These are phyloP conservation scores for Eurytoma californica DNA, from an alignment of 2,888 invertebrate species.

Conservation along the genomic window DNA sequence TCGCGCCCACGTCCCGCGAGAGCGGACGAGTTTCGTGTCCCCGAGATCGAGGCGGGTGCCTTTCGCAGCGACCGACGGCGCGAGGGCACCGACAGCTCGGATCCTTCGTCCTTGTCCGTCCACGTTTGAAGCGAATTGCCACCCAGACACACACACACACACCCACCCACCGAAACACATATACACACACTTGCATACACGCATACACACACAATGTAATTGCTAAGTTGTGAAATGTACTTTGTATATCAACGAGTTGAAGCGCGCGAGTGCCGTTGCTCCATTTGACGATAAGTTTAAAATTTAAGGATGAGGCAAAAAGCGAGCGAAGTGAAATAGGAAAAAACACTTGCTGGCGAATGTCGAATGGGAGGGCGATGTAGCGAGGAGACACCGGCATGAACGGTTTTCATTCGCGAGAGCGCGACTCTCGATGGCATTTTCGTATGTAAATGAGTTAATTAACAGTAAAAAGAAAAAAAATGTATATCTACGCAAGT, in stretches of 20 bases:
- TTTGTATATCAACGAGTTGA: slow-evolving; percentile 56
- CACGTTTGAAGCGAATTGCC: slow-evolving; percentile 52
- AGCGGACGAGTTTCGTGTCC: not conserved
- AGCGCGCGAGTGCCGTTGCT: slow-evolving; percentile 47
- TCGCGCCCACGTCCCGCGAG: not conserved
- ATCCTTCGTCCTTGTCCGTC: slow-evolving; percentile 29
- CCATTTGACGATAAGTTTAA: slow-evolving; percentile 44
- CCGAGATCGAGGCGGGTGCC: not conserved
- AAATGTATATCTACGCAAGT: slow-evolving; percentile 58
- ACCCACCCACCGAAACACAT: no score
- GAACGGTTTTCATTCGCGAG: slow-evolving; percentile 48
- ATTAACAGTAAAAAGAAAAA: slow-evolving; percentile 69
- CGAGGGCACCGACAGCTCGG: slow-evolving; percentile 4
- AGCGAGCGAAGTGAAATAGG: slow-evolving; percentile 5
- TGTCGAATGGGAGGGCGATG: not conserved
- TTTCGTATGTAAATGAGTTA: slow-evolving; percentile 73
- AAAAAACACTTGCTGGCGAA: not conserved
- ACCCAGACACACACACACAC: not conserved
- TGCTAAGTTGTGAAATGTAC: slow-evolving; percentile 58
- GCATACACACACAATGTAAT: slow-evolving; percentile 1
- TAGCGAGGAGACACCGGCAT: slow-evolving; percentile 10
- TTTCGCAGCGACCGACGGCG: not conserved
- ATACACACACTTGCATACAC: no score
- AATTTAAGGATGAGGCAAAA: slow-evolving; percentile 28
- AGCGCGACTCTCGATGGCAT: slow-evolving; percentile 69